Evolutionary conservation across 2,113 vertebrate species (phyloP).

Genomic region (Gadus macrocephalus): DNA sequence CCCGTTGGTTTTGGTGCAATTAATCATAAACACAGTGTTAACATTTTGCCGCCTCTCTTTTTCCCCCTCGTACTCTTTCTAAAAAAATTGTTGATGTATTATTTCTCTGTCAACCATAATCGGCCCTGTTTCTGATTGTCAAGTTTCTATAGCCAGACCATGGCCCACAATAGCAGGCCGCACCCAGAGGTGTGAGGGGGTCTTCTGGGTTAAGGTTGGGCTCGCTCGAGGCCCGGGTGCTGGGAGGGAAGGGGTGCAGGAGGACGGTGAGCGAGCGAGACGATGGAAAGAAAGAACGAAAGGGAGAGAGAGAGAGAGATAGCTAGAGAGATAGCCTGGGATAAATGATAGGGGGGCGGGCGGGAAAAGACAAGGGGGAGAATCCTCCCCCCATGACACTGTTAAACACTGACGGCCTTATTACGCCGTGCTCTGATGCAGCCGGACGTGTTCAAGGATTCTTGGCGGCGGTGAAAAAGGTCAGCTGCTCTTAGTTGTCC

Average conservation of each 20-base stretch:
- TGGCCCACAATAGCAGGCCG: slow-evolving; percentile 71
- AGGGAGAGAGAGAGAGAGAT: neutral
- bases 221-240: neutral
- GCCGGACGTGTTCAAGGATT: slow-evolving; percentile 96
- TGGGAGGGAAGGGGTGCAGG: neutral
- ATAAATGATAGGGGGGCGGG: too few species aligned
- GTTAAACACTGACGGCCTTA: slow-evolving; percentile 87
- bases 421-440: slow-evolving; percentile 87
- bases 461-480: slow-evolving; percentile 92
- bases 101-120: slow-evolving; percentile 33
- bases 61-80: slow-evolving; percentile 49
- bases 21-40: slow-evolving; percentile 67
- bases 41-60: slow-evolving; percentile 54
- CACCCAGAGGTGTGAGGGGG: slow-evolving; percentile 49
- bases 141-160: slow-evolving; percentile 65
- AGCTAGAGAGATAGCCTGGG: too few species aligned
- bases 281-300: neutral
- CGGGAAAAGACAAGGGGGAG: slow-evolving; percentile 38
- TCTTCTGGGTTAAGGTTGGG: too few species aligned
- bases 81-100: too few species aligned
- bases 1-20: slow-evolving; percentile 28
- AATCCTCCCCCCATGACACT: slow-evolving; percentile 79
- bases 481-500: slow-evolving; percentile 98
- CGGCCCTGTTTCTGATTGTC: slow-evolving; percentile 61
- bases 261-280: slow-evolving; percentile 26